A percentile compares a stretch with the other conserved stretches of the same genome.
phyloP scores from a whole-genome alignment of 1,140 invertebrate genomes.

The Steinernema khuongi region DNA sequence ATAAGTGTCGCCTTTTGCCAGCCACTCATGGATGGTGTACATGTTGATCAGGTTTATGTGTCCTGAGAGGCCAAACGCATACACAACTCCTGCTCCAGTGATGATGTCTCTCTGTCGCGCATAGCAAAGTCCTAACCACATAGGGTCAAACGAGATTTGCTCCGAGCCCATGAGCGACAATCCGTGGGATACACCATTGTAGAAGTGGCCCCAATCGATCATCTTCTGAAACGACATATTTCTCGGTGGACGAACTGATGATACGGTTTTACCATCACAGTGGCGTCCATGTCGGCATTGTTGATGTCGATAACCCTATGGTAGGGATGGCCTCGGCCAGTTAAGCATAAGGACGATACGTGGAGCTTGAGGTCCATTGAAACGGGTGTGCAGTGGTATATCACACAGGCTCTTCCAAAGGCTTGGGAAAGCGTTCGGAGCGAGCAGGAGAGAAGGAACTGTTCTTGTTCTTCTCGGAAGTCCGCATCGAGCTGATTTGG shows the following conservation, averaged over 20 bases:
- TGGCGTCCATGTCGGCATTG: neutral
- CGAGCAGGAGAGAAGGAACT: neutral
- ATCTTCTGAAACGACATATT: neutral
- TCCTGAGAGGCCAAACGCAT: neutral
- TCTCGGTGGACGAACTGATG: neutral
- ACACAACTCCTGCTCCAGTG: neutral
- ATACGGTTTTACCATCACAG: neutral
- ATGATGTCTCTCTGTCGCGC: neutral
- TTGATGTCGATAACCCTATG: neutral
- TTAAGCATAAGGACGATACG: neutral
- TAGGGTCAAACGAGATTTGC: neutral
- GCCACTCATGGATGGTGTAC: neutral
- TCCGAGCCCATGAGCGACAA: neutral
- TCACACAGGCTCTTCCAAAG: constrained; percentile 3
- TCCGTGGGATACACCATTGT: constrained; percentile 1
- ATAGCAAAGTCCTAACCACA: neutral
- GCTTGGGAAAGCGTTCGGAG: neutral
- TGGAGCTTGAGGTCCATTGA: neutral
- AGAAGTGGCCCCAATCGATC: neutral
- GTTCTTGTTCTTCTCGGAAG: constrained; percentile 20
- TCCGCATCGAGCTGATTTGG: constrained; percentile 2
- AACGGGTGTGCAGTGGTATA: neutral
- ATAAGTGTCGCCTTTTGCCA: neutral
- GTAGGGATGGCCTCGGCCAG: neutral
- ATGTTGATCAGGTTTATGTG: neutral